phyloP scores from a whole-genome alignment of 2,888 invertebrate genomes.

The Adelognathus sp. region DNA sequence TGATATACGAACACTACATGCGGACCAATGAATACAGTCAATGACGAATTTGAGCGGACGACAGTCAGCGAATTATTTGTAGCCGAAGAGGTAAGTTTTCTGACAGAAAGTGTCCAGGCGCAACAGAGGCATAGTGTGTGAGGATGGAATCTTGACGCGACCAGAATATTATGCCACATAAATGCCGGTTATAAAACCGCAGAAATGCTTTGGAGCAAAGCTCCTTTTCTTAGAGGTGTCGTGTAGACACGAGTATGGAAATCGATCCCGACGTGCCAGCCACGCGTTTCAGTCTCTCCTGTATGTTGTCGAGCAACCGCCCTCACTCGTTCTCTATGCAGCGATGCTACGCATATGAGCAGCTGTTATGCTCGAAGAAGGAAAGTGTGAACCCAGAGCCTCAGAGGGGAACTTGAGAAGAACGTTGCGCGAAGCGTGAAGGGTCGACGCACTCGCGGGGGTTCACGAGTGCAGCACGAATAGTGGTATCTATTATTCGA shows the following conservation, averaged over 20 bases:
- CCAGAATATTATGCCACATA: constrained; percentile 39
- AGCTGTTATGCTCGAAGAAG: constrained; percentile 32
- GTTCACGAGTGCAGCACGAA: constrained; percentile 43
- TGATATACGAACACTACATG: neutral
- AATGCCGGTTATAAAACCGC: constrained; percentile 47
- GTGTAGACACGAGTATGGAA: constrained; percentile 43
- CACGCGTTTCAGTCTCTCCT: constrained; percentile 45
- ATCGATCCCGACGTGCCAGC: constrained; percentile 55
- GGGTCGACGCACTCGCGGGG: constrained; percentile 61
- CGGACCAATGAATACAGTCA: neutral
- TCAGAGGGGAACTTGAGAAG: constrained; percentile 48
- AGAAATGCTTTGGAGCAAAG: constrained; percentile 42
- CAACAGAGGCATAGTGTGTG: neutral
- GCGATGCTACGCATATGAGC: neutral
- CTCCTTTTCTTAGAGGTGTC: constrained; percentile 37
- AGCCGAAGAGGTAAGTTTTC: neutral
- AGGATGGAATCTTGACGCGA: constrained; percentile 1
- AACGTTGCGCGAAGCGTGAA: constrained; percentile 55
- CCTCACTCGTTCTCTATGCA: constrained; percentile 1
- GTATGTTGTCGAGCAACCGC: constrained; percentile 24
- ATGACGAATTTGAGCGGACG: neutral
- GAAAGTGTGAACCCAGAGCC: constrained; percentile 49
- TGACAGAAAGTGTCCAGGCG: neutral
- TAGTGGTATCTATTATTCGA: constrained; percentile 28
- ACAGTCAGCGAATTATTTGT: neutral